Evolutionary conservation across 2,888 invertebrate species (phyloP).

Genomic region (Eupelmus urozonus): DNA sequence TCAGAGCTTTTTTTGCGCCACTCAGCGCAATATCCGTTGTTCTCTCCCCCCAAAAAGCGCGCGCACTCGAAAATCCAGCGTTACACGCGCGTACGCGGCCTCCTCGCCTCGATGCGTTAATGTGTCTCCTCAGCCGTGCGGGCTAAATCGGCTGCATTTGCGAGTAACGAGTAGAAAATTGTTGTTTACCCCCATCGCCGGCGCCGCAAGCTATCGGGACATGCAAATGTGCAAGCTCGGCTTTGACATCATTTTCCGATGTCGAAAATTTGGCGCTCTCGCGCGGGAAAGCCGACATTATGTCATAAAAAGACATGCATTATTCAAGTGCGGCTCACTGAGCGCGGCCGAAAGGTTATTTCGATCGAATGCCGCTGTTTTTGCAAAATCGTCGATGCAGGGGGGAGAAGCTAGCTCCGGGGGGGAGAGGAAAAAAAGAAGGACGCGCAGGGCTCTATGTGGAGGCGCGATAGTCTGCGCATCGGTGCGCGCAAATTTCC

Average conservation of each 20-base stretch:
- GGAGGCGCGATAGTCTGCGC: neutral
- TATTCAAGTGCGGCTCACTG: slow-evolving; percentile 25
- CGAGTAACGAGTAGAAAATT: slow-evolving; percentile 38
- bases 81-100: neutral
- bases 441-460: neutral
- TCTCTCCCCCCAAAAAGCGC: no score
- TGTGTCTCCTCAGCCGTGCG: neutral
- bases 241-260: neutral
- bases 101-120: slow-evolving; percentile 3
- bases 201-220: neutral
- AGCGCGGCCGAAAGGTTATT: neutral
- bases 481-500: slow-evolving; percentile 8
- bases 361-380: slow-evolving; percentile 10
- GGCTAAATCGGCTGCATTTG: neutral
- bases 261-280: neutral
- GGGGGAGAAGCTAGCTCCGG: neutral
- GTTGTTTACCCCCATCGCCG: neutral
- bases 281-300: neutral
- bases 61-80: neutral
- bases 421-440: neutral
- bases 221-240: no score
- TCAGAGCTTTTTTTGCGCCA: no score
- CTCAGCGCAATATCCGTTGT: no score
- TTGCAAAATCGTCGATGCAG: neutral
- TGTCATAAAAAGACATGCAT: slow-evolving; percentile 35